These are phyloP conservation scores for Distichodus sexfasciatus DNA, from an alignment of 2,797 vertebrate species.

Conservation along the genomic window DNA sequence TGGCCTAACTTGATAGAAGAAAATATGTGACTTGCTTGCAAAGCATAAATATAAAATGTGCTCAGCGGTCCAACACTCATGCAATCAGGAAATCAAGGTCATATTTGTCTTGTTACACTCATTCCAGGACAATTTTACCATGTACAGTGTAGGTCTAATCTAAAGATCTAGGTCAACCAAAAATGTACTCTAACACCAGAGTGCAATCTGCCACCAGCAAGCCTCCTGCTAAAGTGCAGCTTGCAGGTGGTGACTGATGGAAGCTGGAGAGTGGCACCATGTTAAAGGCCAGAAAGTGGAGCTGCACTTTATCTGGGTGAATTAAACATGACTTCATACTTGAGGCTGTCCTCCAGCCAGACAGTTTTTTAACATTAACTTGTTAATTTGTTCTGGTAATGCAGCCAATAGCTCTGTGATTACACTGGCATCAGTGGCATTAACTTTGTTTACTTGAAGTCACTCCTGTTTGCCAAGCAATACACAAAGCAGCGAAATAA, in stretches of 20 bases:
- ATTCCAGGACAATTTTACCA: background rate
- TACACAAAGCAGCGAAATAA: background rate
- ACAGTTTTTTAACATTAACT: constrained; percentile 34
- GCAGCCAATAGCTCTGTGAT: constrained; percentile 33
- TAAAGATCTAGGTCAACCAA: background rate
- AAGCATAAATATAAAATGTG: too few relatives aligned
- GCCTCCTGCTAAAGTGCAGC: constrained; percentile 18
- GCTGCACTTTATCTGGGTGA: constrained; percentile 52
- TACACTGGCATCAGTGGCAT: constrained; percentile 22
- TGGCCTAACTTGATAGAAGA: background rate
- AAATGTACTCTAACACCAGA: background rate
- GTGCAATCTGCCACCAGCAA: background rate
- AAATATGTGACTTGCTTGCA: background rate
- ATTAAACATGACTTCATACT: constrained; percentile 44
- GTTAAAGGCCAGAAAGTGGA: constrained; percentile 51
- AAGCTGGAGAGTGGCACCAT: constrained; percentile 35
- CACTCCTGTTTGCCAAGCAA: background rate
- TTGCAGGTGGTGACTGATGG: constrained; percentile 34
- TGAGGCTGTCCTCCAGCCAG: background rate
- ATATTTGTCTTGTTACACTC: background rate
- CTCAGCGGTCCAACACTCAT: too few relatives aligned
- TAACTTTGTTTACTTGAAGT: constrained; percentile 11
- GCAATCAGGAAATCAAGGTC: background rate
- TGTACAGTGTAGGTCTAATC: background rate
- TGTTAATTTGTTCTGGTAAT: constrained; percentile 32